Conservation (phyloP, 1,140 invertebrate species). For the Maconellicoccus hirsutus region DNA sequence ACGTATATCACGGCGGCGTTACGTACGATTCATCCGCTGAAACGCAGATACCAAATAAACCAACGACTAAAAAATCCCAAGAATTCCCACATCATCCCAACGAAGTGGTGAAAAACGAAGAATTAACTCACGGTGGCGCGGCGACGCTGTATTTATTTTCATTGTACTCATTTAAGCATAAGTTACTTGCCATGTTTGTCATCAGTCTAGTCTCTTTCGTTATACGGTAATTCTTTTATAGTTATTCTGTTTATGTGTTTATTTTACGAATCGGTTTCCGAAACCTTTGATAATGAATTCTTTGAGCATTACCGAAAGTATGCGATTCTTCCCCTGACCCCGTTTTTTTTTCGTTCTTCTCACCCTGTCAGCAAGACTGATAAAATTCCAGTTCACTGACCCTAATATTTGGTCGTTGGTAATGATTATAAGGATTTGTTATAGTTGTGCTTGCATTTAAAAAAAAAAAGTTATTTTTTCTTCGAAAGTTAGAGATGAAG, state of each 20-base stretch:
- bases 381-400: background rate
- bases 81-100: conserved; percentile 52
- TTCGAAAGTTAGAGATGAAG: background rate
- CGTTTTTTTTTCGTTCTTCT: background rate
- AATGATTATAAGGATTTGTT: background rate
- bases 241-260: background rate
- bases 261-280: background rate
- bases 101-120: conserved; percentile 85
- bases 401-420: background rate
- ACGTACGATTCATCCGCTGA: background rate
- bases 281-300: background rate
- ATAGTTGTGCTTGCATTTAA: background rate
- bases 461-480: background rate
- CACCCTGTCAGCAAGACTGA: background rate
- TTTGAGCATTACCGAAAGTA: background rate
- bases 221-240: conserved; percentile 11
- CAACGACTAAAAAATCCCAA: background rate
- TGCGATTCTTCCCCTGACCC: background rate
- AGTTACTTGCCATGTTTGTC: conserved; percentile 20
- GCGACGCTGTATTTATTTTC: background rate
- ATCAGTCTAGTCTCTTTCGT: conserved; percentile 19
- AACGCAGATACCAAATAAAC: background rate
- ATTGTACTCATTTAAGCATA: conserved; percentile 15
- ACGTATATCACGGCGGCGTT: background rate
- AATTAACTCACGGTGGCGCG: conserved; percentile 49